phyloP scores from a whole-genome alignment of 2,888 invertebrate species.

The Sinohyriopsis cumingii region DNA sequence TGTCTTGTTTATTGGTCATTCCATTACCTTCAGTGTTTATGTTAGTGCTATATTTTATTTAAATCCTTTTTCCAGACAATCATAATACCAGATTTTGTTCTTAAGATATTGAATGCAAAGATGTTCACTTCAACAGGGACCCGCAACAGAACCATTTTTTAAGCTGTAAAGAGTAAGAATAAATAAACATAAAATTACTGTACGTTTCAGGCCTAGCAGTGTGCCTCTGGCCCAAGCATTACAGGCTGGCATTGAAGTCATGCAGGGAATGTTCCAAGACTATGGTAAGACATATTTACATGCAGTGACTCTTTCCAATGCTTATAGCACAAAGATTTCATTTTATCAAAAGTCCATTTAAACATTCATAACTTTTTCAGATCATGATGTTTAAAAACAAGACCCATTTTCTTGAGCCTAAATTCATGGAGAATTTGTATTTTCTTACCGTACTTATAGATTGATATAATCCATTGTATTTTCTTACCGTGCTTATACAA shows the following conservation, averaged over 20 bases:
- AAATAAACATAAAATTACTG: background rate
- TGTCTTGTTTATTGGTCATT: too few species aligned
- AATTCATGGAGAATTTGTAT: too few species aligned
- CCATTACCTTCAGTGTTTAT: too few species aligned
- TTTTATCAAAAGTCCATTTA: too few species aligned
- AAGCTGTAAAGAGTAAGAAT: background rate
- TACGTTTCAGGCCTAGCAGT: slow-evolving; percentile 81
- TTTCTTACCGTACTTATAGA: too few species aligned
- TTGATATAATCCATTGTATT: too few species aligned
- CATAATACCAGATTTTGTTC: too few species aligned
- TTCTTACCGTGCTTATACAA: too few species aligned
- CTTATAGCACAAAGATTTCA: background rate
- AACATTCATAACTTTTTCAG: background rate
- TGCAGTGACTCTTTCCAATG: background rate
- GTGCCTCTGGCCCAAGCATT: slow-evolving; percentile 84
- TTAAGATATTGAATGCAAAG: background rate
- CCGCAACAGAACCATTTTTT: background rate
- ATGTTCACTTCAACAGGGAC: background rate
- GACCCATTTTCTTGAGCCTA: too few species aligned
- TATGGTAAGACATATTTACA: slow-evolving; percentile 71
- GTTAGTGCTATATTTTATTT: too few species aligned
- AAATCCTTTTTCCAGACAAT: too few species aligned
- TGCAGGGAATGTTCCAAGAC: slow-evolving; percentile 84
- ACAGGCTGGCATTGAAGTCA: slow-evolving; percentile 84
- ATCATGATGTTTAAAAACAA: too few species aligned